These are phyloP conservation scores for Babylonia areolata DNA, from an alignment of 1,140 invertebrate genomes.

Conservation along the genomic window DNA sequence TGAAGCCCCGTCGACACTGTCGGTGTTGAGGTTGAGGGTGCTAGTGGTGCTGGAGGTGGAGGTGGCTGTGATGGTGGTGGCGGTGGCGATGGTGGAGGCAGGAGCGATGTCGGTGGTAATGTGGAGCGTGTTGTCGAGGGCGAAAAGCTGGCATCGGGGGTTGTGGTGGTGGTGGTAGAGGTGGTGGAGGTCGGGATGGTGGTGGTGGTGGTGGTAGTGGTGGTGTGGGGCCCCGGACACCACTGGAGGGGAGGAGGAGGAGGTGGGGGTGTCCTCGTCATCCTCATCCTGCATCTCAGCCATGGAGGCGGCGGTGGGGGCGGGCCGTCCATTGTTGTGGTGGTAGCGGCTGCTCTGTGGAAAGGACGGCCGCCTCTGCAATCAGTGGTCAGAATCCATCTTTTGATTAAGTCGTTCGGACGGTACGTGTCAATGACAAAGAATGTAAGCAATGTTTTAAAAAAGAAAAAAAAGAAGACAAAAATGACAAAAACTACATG, in stretches of 20 bases:
- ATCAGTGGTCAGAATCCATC: too few relatives aligned
- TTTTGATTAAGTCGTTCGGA: too few relatives aligned
- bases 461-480: too few relatives aligned
- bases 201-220: background rate
- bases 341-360: constrained; percentile 37
- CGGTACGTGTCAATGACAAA: too few relatives aligned
- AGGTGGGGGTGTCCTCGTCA: constrained; percentile 26
- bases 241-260: background rate
- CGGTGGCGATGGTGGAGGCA: background rate
- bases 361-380: constrained; percentile 50
- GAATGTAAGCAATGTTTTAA: too few relatives aligned
- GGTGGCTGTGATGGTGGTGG: background rate
- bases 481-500: too few relatives aligned
- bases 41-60: background rate
- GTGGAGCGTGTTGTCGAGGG: background rate
- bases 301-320: constrained; percentile 35
- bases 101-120: background rate
- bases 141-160: background rate
- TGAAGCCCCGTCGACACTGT: background rate
- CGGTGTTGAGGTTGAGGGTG: background rate
- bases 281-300: constrained; percentile 34
- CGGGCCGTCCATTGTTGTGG: constrained; percentile 5
- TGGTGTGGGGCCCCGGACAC: too few relatives aligned
- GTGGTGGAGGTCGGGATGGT: background rate
- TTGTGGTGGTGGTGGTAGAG: background rate